Conservation (phyloP, 2,113 vertebrate species). For the Macroglossus sobrinus region DNA sequence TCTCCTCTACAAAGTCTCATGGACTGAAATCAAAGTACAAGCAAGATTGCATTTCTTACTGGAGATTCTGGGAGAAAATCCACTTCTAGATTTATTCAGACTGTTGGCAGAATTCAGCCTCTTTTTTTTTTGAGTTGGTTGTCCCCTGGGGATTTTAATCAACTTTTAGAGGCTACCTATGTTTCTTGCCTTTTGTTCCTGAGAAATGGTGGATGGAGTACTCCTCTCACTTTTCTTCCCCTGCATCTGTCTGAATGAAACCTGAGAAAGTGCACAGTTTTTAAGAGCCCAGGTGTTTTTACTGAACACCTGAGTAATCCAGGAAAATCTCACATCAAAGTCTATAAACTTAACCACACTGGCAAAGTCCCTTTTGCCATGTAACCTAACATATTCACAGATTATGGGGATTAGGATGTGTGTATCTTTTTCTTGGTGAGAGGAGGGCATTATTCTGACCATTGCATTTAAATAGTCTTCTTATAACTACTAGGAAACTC, state of each 20-base stretch:
- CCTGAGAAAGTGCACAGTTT: neutral
- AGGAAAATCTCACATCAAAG: neutral
- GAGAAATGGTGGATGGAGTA: neutral
- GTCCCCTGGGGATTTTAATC: neutral
- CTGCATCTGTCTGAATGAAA: neutral
- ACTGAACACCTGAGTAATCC: neutral
- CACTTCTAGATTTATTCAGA: neutral
- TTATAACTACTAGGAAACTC: neutral
- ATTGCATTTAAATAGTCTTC: neutral
- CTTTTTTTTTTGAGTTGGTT: neutral
- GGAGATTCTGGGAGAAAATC: neutral
- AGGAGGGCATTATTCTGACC: neutral
- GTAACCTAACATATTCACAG: neutral
- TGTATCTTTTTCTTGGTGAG: too few species aligned
- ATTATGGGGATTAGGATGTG: neutral
- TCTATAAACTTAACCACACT: neutral
- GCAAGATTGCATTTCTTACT: rapidly evolving
- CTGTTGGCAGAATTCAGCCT: neutral
- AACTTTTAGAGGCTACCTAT: neutral
- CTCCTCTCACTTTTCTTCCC: too few species aligned
- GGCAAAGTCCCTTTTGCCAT: neutral
- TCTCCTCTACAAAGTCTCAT: neutral
- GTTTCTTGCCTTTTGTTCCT: neutral
- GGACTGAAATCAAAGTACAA: neutral
- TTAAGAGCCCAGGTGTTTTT: neutral